Conservation (phyloP, 2,113 vertebrate genomes). For the Oxyruncus cristatus region DNA sequence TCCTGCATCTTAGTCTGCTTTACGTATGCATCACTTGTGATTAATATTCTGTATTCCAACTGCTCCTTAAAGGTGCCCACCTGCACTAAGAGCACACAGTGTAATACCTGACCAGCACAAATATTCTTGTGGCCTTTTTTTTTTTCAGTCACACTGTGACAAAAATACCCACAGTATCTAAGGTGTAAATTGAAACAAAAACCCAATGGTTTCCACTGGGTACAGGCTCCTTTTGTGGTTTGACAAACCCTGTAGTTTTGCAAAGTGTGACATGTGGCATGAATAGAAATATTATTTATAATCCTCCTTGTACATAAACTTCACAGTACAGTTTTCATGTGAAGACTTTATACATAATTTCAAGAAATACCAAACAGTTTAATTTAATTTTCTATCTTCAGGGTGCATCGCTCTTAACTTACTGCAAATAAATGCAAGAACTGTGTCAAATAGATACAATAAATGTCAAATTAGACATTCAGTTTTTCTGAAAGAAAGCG, state of each 20-base stretch:
- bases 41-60: neutral
- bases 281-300: neutral
- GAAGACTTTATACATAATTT: neutral
- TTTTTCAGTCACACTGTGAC: neutral
- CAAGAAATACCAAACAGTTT: neutral
- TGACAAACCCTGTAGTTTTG: neutral
- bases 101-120: neutral
- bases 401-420: neutral
- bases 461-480: neutral
- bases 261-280: neutral
- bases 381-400: neutral
- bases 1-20: neutral
- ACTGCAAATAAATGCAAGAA: neutral
- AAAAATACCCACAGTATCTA: neutral
- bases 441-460: neutral
- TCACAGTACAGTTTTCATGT: neutral
- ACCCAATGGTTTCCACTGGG: neutral
- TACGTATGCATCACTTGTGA: neutral
- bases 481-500: neutral
- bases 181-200: neutral
- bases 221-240: neutral
- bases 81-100: neutral
- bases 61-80: neutral
- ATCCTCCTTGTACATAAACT: neutral
- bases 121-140: neutral